phyloP scores from a whole-genome alignment of 2,888 invertebrate species.

The Sinopyrophorus schimmeli region DNA sequence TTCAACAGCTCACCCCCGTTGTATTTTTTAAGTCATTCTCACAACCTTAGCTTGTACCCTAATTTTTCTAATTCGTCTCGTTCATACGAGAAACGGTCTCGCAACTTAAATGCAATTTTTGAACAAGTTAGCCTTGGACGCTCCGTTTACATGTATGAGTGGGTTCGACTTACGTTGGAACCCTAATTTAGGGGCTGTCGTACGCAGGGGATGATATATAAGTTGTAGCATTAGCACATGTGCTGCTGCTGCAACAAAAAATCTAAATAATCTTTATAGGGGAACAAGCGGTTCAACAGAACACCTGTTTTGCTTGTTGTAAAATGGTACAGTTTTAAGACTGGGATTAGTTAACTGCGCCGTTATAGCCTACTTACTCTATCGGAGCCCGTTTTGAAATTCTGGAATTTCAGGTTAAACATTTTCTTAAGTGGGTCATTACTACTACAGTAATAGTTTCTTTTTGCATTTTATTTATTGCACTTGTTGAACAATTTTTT shows the following conservation, averaged over 20 bases:
- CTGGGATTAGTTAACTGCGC: constrained; percentile 7
- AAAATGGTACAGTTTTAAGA: constrained; percentile 11
- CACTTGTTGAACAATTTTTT: too few species aligned
- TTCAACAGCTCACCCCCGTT: background rate
- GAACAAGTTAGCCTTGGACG: too few species aligned
- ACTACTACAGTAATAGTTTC: too few species aligned
- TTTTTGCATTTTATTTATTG: too few species aligned
- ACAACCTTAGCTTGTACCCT: constrained; percentile 16
- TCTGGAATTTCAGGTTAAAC: constrained; percentile 19
- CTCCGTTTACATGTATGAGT: background rate
- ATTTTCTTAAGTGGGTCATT: constrained; percentile 13
- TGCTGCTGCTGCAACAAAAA: constrained; percentile 22
- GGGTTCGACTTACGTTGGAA: too few species aligned
- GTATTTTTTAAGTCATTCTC: constrained; percentile 18
- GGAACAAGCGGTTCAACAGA: constrained; percentile 11
- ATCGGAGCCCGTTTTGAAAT: constrained; percentile 14
- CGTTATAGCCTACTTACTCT: constrained; percentile 18
- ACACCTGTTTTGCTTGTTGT: constrained; percentile 22
- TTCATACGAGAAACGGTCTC: too few species aligned
- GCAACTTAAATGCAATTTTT: background rate
- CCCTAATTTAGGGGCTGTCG: constrained; percentile 27
- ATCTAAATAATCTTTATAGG: constrained; percentile 15
- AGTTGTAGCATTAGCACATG: constrained; percentile 28
- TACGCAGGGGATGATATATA: constrained; percentile 27
- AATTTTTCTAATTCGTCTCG: constrained; percentile 5